Conservation (phyloP, 2,888 invertebrate species). For the Melanophora roralis region DNA sequence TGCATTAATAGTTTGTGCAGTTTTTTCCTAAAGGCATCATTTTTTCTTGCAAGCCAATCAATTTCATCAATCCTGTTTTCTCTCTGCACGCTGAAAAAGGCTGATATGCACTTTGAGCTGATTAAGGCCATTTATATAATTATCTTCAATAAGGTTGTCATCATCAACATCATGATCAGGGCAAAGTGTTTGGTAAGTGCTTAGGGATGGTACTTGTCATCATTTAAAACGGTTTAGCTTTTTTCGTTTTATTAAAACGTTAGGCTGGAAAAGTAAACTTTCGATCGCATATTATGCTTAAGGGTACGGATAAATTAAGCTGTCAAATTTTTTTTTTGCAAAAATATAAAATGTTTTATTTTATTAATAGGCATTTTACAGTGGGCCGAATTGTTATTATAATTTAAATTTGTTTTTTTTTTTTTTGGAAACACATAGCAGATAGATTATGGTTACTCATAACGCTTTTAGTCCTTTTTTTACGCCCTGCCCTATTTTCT, state of each 20-base stretch:
- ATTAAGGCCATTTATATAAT: constrained; percentile 39
- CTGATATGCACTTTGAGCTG: constrained; percentile 33
- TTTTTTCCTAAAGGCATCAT: too few relatives aligned
- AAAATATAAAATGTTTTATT: neutral
- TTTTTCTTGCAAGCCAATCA: neutral
- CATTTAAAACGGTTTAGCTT: constrained; percentile 14
- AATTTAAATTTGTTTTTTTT: too few relatives aligned
- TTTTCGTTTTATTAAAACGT: neutral
- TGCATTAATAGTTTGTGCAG: constrained; percentile 17
- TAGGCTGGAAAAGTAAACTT: neutral
- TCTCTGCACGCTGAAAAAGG: neutral
- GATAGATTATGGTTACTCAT: too few relatives aligned
- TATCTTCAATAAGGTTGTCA: constrained; percentile 35
- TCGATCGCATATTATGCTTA: constrained; percentile 15
- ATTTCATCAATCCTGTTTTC: neutral
- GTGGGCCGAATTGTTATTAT: too few relatives aligned
- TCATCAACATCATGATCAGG: constrained; percentile 21
- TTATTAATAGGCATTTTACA: too few relatives aligned
- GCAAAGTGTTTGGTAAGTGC: constrained; percentile 42
- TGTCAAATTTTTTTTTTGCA: neutral
- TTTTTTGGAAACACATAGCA: too few relatives aligned
- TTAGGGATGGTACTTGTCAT: constrained; percentile 30
- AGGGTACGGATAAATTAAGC: constrained; percentile 18
- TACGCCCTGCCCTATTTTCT: too few relatives aligned
- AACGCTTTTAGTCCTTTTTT: too few relatives aligned